phyloP scores from a whole-genome alignment of 2,797 vertebrate genomes.

The Moxostoma hubbsi region DNA sequence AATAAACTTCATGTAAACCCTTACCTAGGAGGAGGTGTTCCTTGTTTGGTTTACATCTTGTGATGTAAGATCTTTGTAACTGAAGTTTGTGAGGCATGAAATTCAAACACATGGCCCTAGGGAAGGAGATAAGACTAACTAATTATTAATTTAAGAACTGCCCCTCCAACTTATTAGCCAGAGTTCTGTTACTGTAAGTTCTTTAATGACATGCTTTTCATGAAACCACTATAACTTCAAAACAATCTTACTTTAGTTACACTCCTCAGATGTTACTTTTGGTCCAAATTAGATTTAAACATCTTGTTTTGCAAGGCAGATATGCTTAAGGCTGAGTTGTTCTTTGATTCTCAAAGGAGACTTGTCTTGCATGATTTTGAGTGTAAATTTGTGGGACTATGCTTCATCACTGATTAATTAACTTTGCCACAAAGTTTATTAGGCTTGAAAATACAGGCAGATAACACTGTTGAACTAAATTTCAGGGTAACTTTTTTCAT shows the following conservation, averaged over 20 bases:
- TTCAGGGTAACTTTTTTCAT: no score
- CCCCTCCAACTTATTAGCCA: background rate
- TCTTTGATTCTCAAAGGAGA: background rate
- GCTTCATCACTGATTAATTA: no score
- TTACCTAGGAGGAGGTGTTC: background rate
- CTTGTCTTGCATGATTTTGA: slow-evolving; percentile 1
- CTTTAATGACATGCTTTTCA: background rate
- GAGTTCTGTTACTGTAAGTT: background rate
- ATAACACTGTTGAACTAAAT: no score
- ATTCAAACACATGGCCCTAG: background rate
- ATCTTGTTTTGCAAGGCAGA: background rate
- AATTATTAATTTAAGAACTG: background rate
- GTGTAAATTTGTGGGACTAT: no score
- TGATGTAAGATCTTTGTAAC: background rate
- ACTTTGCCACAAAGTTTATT: no score
- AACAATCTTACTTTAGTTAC: background rate
- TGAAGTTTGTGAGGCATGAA: background rate
- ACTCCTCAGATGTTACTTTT: background rate
- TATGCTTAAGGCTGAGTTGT: background rate
- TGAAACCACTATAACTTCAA: background rate
- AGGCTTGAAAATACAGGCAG: no score
- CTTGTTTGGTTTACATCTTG: background rate
- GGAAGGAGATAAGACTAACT: background rate
- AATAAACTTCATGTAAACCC: background rate
- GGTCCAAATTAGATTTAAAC: background rate